These are phyloP conservation scores for Phoxinus phoxinus DNA, from an alignment of 2,113 vertebrate species.

Conservation along the genomic window DNA sequence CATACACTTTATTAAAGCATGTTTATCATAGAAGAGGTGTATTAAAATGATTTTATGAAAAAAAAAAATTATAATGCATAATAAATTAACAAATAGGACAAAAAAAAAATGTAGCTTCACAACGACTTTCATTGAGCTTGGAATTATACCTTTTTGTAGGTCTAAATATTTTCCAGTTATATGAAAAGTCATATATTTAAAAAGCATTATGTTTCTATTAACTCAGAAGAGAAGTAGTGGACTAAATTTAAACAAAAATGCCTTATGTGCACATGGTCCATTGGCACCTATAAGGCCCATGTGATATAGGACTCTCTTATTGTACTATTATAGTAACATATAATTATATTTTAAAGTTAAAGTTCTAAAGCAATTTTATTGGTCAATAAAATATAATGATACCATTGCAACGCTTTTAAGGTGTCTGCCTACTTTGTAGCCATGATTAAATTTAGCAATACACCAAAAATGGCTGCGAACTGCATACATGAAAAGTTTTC, in stretches of 20 bases:
- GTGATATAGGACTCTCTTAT: neutral
- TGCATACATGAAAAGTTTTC: neutral
- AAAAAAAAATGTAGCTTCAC: neutral
- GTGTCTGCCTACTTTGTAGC: conserved; percentile 31
- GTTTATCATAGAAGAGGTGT: neutral
- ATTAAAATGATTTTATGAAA: neutral
- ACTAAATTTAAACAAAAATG: neutral
- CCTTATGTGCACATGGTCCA: neutral
- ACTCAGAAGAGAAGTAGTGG: neutral
- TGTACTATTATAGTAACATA: conserved; percentile 37
- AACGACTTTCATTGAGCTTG: neutral
- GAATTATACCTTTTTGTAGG: neutral
- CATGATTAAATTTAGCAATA: conserved; percentile 51
- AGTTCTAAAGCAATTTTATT: conserved; percentile 56
- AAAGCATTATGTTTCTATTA: neutral
- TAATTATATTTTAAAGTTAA: conserved; percentile 42
- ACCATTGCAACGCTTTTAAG: conserved; percentile 36
- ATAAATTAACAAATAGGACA: neutral
- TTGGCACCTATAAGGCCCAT: neutral
- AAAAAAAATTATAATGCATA: neutral
- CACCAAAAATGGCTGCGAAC: conserved; percentile 49
- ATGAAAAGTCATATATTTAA: neutral
- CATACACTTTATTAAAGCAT: neutral
- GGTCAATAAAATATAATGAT: conserved; percentile 67
- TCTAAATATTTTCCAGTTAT: neutral